These are phyloP conservation scores for Galeopterus variegatus DNA, from an alignment of 2,113 vertebrate genomes.

Conservation along the genomic window DNA sequence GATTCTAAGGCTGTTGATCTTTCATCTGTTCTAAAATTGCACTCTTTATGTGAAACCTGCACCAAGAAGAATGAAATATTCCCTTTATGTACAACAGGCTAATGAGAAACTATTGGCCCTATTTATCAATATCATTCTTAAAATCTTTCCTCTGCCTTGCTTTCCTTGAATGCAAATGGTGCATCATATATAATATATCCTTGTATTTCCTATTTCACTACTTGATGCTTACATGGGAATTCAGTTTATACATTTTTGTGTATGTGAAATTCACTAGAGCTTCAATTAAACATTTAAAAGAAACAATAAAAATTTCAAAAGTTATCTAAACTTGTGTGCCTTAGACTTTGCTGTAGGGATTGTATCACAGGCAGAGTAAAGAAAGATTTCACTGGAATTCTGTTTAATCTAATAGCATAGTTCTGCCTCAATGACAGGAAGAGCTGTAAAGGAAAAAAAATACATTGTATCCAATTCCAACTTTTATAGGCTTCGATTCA, in stretches of 20 bases:
- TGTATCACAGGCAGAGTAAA: not conserved
- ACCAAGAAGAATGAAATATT: not conserved
- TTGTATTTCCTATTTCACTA: slow-evolving; percentile 2
- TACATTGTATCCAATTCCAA: not conserved
- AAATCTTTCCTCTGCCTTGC: not conserved
- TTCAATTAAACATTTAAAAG: slow-evolving; percentile 22
- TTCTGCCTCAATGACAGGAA: not conserved
- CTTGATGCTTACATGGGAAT: not conserved
- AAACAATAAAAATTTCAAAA: not conserved
- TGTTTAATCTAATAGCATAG: not conserved
- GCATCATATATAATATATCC: not conserved
- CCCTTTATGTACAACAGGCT: not conserved
- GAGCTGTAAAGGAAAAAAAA: not conserved
- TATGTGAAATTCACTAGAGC: not conserved
- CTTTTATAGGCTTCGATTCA: slow-evolving; percentile 29
- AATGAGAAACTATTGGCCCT: not conserved
- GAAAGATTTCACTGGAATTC: not conserved
- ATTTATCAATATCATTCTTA: not conserved
- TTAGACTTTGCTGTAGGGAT: not conserved
- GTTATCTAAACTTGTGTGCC: not conserved
- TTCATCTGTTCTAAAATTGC: slow-evolving; percentile 36
- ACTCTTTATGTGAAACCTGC: not conserved
- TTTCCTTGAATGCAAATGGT: not conserved
- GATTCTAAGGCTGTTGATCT: not conserved
- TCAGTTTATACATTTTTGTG: not conserved